Conservation (phyloP, 2,888 invertebrate genomes). For the Hypomecis atomaria region DNA sequence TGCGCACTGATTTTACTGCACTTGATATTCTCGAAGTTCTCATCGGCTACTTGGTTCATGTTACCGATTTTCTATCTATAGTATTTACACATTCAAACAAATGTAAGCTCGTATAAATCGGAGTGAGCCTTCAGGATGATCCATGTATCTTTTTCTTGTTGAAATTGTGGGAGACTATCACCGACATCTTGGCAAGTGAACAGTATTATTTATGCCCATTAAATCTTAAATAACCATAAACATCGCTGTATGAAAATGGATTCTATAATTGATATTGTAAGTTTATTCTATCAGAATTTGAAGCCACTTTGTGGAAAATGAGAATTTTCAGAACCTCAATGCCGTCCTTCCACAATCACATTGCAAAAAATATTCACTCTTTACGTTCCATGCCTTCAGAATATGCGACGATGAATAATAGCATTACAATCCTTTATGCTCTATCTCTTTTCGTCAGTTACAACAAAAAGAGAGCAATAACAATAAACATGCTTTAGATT, state of each 20-base stretch:
- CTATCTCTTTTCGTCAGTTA: background rate
- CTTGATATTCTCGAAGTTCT: constrained; percentile 72
- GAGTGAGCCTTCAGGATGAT: constrained; percentile 65
- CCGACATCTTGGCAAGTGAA: constrained; percentile 80
- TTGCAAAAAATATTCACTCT: constrained; percentile 67
- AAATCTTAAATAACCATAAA: constrained; percentile 47
- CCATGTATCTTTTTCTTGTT: constrained; percentile 76
- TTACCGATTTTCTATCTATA: constrained; percentile 70
- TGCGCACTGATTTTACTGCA: constrained; percentile 69
- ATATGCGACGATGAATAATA: constrained; percentile 26
- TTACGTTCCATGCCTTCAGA: constrained; percentile 47
- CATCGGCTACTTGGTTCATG: constrained; percentile 77
- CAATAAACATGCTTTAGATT: background rate
- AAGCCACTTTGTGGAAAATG: constrained; percentile 61
- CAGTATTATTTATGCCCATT: constrained; percentile 60
- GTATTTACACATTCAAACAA: constrained; percentile 77
- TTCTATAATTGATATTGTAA: constrained; percentile 12
- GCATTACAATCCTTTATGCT: constrained; percentile 4
- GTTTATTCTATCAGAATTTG: constrained; percentile 11
- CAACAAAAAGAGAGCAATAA: constrained; percentile 1
- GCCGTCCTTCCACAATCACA: constrained; percentile 72
- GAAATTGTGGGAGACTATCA: constrained; percentile 78
- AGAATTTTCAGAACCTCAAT: constrained; percentile 61
- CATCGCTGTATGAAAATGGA: constrained; percentile 49
- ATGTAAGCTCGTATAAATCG: constrained; percentile 67